A percentile compares a stretch with the other conserved stretches of the same genome.
Evolutionary conservation across 2,888 invertebrate genomes (phyloP).

Genomic region (Helleia helle): DNA sequence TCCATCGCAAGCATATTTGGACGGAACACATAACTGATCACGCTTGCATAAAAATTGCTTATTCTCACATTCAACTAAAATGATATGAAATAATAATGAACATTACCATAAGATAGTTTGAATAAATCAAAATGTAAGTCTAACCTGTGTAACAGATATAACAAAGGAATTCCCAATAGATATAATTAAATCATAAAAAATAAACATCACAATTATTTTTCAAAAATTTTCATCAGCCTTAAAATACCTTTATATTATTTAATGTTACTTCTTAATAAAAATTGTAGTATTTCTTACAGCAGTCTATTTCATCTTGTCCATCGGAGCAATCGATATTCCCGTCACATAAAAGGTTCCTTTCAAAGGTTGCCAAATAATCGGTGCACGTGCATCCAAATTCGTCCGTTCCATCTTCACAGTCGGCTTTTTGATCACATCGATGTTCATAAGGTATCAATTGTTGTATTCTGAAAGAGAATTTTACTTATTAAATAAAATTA

Average conservation of each 20-base stretch:
- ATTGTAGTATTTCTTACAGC: constrained; percentile 81
- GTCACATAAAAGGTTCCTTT: constrained; percentile 79
- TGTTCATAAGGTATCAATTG: constrained; percentile 76
- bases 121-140: too few relatives aligned
- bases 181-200: too few relatives aligned
- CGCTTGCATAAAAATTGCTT: constrained; percentile 77
- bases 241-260: too few relatives aligned
- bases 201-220: too few relatives aligned
- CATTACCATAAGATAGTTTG: too few relatives aligned
- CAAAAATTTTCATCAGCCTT: too few relatives aligned
- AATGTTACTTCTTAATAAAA: too few relatives aligned
- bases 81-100: background rate
- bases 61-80: constrained; percentile 70
- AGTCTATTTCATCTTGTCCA: constrained; percentile 82
- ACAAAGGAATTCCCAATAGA: too few relatives aligned
- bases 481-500: background rate
- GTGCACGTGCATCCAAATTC: constrained; percentile 82
- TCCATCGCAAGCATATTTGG: constrained; percentile 77
- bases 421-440: constrained; percentile 79
- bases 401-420: constrained; percentile 89
- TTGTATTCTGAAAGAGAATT: constrained; percentile 64
- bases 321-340: constrained; percentile 83
- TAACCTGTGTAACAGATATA: too few relatives aligned
- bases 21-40: constrained; percentile 77
- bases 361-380: constrained; percentile 74